Base-by-base conservation (phyloP, 30 jellyfish, hydroid and myxozoan species). In the Nemopilema nomurai region DNA sequence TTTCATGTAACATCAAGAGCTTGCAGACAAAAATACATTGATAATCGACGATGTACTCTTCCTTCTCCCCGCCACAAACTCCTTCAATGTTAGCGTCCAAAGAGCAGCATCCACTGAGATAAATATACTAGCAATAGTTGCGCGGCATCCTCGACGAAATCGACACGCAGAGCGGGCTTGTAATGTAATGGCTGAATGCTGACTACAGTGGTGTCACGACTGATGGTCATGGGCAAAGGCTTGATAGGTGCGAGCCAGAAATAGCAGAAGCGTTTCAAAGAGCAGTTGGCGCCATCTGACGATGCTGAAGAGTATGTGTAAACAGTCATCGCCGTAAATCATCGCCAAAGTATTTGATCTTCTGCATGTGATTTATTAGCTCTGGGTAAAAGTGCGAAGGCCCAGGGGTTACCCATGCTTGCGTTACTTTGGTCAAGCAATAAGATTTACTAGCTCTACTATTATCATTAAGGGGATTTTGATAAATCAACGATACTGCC, bases 221-320 rank as follows among this genome's bases (percentile, higher is more conserved):
- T 79, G 24, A 28, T 79, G 75, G 16, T 66, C 72, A 29, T 69
- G n/a, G 20, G 75, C 65, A 49, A 8, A 23, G 75, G 52, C 80
- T 79, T 79, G 89, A 79, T 79, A 24, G 89, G 65, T 79, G 73
- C 72, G 69, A 79, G 89, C 74, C 81, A 67, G 87, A 84, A 74
- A 74, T 67, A 84, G 93, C 70, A 75, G 76, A 31, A 31, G 81
- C 32, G 62, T 70, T 70, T 30, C 79, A 62, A 69, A 31, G 73
- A 28, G 57, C 87, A 74, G 27, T 74, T 74, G 93, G 93, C 93
- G 93, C 93, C 93, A 67, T 72, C 26, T 31, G 71, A 21, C 66
- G 87, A 49, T 74, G 87, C 72, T 68, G 24, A 53, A 33, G 76
- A 73, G 93, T 51, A 84, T 76, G 93, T 77, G 93, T 72, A 84